Base-by-base conservation (phyloP, 2,113 vertebrate genomes). In the Nicator chloris region DNA sequence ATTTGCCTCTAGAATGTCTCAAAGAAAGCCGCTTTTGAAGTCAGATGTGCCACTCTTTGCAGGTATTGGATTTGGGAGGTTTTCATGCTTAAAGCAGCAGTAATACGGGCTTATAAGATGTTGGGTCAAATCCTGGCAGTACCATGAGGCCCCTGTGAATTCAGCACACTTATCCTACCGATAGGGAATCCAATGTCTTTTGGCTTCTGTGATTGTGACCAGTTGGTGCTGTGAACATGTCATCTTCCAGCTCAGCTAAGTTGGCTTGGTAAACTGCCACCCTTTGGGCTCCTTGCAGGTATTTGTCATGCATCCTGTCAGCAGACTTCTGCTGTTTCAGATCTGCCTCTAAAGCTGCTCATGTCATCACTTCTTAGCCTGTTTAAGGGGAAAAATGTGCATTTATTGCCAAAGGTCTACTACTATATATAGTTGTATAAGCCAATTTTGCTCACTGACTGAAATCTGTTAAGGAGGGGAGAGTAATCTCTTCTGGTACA, bases 251-350 rank as follows among this genome's bases (percentile, higher is more conserved):
- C 56, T 54, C 88, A 66, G 82, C 68, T 73, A 24, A 70, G 59
- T 31, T 95, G 88, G 76, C 91, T 90, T 51, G 53, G 78, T 79
- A 65, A 94, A 53, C 66, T 72, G 71, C 70, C 59, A 82, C 63
- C 82, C 79, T 90, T 92, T 26, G 11, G 79, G 88, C 70, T 85
- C 88, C 85, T 88, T 90, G 83, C 90, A 94, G 93, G 93, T 97
- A 86, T 86, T 93, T 86, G 88, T 90, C 56, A 50, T 88, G 47
- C 31, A 70, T 93, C 80, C 76, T 59, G 92, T 92, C 76, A 94
- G 77, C 76, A 93, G 64, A 75, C 72, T 88, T 88, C 82, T 80
- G 86, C 91, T 88, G 27, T 81, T 96, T 86, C 64, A 81, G 76
- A 90, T 81, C 92, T 88, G 72, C 82, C 71, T 44, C 51, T 94